Evolutionary conservation across 1,140 invertebrate species (phyloP).

Genomic region (Radopholus similis): DNA sequence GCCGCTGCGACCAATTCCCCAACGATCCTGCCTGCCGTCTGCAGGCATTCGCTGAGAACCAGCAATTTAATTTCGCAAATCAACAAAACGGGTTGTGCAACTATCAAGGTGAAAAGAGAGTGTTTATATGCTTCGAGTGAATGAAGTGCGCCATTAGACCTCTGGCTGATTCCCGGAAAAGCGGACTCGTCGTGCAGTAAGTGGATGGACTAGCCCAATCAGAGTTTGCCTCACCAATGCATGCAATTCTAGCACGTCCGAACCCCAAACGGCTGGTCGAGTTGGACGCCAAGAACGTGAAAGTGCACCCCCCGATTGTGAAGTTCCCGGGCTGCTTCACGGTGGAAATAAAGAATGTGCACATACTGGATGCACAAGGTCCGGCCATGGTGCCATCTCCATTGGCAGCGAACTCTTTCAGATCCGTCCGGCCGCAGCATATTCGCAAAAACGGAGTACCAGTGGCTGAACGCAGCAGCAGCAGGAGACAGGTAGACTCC

Average conservation of each 20-base stretch:
- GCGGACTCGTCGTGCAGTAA: constrained; percentile 58
- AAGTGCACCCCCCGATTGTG: constrained; percentile 52
- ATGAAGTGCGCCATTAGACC: constrained; percentile 27
- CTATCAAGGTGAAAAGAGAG: background rate
- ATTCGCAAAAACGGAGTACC: constrained; percentile 59
- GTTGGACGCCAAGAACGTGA: constrained; percentile 48
- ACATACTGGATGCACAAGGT: constrained; percentile 41
- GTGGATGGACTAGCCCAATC: background rate
- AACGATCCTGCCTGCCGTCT: background rate
- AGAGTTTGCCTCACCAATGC: background rate
- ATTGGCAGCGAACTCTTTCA: background rate
- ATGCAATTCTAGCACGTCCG: constrained; percentile 48
- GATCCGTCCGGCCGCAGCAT: constrained; percentile 8
- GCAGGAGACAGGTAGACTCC: background rate
- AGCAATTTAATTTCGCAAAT: background rate
- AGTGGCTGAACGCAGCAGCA: constrained; percentile 59
- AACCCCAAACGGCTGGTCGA: constrained; percentile 50
- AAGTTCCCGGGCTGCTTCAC: constrained; percentile 59
- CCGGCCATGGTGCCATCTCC: constrained; percentile 1
- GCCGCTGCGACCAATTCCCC: background rate
- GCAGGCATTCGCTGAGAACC: background rate
- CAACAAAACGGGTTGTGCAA: background rate
- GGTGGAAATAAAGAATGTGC: constrained; percentile 57
- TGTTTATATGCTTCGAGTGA: background rate
- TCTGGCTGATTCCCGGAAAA: constrained; percentile 57